phyloP scores from a whole-genome alignment of 2,797 vertebrate genomes.

The Apogon talboti region DNA sequence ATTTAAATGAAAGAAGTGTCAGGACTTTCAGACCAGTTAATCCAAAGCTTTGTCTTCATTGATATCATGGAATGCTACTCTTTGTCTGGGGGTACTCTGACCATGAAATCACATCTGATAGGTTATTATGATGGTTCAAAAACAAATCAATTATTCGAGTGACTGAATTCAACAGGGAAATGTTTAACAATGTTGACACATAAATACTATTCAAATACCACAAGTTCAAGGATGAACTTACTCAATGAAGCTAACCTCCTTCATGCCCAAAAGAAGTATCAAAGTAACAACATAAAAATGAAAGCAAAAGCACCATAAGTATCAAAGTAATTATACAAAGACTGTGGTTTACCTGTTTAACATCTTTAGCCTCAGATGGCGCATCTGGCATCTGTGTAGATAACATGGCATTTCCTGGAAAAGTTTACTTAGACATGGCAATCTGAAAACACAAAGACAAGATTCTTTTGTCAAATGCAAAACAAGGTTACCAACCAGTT shows the following conservation, averaged over 20 bases:
- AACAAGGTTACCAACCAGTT: not conserved
- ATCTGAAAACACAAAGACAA: slow-evolving; percentile 72
- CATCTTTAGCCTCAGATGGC: slow-evolving; percentile 83
- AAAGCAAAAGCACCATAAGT: not conserved
- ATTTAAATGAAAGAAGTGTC: no score
- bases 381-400: slow-evolving; percentile 85
- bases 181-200: not conserved
- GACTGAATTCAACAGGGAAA: no score
- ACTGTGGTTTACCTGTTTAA: slow-evolving; percentile 84
- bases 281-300: not conserved
- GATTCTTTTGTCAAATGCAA: not conserved
- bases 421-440: slow-evolving; percentile 79
- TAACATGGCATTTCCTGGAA: slow-evolving; percentile 86
- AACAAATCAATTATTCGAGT: no score
- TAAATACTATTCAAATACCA: not conserved
- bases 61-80: no score
- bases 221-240: not conserved
- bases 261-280: not conserved
- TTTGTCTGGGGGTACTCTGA: no score
- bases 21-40: no score
- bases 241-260: not conserved
- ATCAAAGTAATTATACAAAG: not conserved
- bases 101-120: no score
- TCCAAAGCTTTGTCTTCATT: no score
- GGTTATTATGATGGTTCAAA: no score